phyloP scores from a whole-genome alignment of 2,888 invertebrate species.

The Orthosia incerta region DNA sequence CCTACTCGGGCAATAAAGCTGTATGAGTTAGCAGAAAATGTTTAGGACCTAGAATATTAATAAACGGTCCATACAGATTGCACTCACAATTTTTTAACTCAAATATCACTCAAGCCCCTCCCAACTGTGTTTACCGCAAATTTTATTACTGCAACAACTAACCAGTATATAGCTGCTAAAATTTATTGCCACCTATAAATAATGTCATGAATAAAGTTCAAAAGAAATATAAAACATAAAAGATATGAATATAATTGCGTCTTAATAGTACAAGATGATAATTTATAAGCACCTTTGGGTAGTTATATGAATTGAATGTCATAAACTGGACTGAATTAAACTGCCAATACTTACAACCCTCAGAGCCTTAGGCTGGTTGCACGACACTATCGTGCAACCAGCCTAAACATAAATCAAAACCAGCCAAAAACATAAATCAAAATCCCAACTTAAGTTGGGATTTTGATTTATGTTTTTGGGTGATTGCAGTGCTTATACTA shows the following conservation, averaged over 20 bases:
- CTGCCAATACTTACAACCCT: slow-evolving; percentile 56
- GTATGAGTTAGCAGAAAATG: not conserved
- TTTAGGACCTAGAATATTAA: too few relatives aligned
- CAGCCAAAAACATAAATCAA: too few relatives aligned
- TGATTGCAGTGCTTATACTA: too few relatives aligned
- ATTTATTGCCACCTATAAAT: slow-evolving; percentile 62
- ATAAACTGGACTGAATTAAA: slow-evolving; percentile 62
- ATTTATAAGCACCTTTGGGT: slow-evolving; percentile 63
- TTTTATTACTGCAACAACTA: slow-evolving; percentile 28
- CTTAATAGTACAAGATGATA: slow-evolving; percentile 51
- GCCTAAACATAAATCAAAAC: too few relatives aligned
- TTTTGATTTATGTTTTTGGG: not conserved
- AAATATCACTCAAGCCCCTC: not conserved
- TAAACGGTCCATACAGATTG: not conserved
- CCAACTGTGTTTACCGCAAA: slow-evolving; percentile 4
- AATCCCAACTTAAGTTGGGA: too few relatives aligned
- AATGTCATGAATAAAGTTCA: slow-evolving; percentile 51
- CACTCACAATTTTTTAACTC: not conserved
- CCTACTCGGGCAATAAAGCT: not conserved
- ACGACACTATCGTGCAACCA: too few relatives aligned
- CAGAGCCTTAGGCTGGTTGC: slow-evolving; percentile 47
- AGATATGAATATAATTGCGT: slow-evolving; percentile 55
- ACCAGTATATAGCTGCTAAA: slow-evolving; percentile 27
- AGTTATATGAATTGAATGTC: slow-evolving; percentile 67
- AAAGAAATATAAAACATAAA: slow-evolving; percentile 46